Evolutionary conservation across 2,797 vertebrate species (phyloP), one percentile per base, ranked within the genome.

Genomic region (Falco concolor): DNA sequence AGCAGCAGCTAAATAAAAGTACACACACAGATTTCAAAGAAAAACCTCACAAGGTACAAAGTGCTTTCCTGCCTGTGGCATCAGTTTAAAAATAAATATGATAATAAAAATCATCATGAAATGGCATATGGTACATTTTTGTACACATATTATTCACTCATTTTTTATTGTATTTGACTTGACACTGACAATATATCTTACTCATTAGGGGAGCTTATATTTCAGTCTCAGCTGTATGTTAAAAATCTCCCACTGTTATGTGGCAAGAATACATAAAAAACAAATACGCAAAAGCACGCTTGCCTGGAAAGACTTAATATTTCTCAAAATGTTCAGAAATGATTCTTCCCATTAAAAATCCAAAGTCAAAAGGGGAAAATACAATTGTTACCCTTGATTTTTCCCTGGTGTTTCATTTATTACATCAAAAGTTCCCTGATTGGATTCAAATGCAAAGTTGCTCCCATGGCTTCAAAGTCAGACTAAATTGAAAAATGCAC

Each of bases 81-180:
- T 80, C 86, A 84, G 63, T n/a, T 87, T 76, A 96, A 93, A 84
- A 87, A 73, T 67, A 89, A 87, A 84, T 68, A 86, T 34, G 81
- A 83, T 56, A 79, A 81, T 45, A 93, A 94, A 87, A 88, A 59
- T 77, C 78, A 79, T 79, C 87, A 82, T 27, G 8, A 95, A 94
- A 60, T 69, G 72, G 75, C 95, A 96, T 95, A 96, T 95, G 94
- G 95, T 83, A 90, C 79, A 64, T 90, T 95, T 97, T 89, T 69
- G 59, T 78, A 92, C 49, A 92, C 90, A 89, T 91, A 95, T 89
- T 91, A 92, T 86, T 96, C 90, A 89, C 57, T 96, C 96, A 89
- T 91, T 96, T 96, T 91, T 96, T 94, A 95, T 96, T 95, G 96
- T 93, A 80, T 95, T 94, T 95, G 95, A 95, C 94, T 96, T 97